Evolutionary conservation across 2,797 vertebrate species (phyloP).

Genomic region (Acipenser transmontanus): DNA sequence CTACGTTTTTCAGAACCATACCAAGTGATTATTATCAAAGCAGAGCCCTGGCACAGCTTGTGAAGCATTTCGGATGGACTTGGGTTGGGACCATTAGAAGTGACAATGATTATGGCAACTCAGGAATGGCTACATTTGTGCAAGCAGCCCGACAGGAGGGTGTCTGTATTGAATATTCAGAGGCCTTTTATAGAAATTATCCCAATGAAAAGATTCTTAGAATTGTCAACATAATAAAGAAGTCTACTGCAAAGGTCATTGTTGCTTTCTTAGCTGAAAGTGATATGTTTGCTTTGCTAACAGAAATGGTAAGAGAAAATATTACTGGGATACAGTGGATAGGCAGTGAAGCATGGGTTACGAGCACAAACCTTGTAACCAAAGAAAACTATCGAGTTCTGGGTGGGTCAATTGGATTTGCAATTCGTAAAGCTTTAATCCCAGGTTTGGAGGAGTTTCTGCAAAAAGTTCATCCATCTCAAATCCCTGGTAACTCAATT

Average conservation of each 20-base stretch:
- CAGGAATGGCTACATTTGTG: background rate
- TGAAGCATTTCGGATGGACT: slow-evolving; percentile 4
- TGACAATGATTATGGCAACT: slow-evolving; percentile 2
- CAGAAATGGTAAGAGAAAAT: slow-evolving; percentile 13
- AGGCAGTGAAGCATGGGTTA: slow-evolving; percentile 15
- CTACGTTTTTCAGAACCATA: background rate
- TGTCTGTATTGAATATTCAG: slow-evolving; percentile 1
- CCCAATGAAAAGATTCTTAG: slow-evolving; percentile 1
- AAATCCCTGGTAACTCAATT: slow-evolving; percentile 30
- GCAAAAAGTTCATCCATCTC: slow-evolving; percentile 37
- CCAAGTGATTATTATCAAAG: slow-evolving; percentile 7
- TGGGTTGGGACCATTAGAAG: slow-evolving; percentile 2
- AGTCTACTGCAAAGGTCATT: background rate
- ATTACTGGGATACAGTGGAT: slow-evolving; percentile 14
- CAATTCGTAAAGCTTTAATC: slow-evolving; percentile 50
- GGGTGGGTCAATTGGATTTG: slow-evolving; percentile 53
- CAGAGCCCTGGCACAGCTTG: slow-evolving; percentile 2
- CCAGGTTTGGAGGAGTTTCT: slow-evolving; percentile 48
- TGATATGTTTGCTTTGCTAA: slow-evolving; percentile 5
- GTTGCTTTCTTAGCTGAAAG: slow-evolving; percentile 2
- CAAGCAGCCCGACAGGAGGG: background rate
- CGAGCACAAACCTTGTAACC: slow-evolving; percentile 3
- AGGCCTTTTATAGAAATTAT: background rate
- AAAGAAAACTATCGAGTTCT: slow-evolving; percentile 30
- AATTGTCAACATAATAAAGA: slow-evolving; percentile 11